Conservation (phyloP, 2,113 vertebrate genomes). For the Castor canadensis region DNA sequence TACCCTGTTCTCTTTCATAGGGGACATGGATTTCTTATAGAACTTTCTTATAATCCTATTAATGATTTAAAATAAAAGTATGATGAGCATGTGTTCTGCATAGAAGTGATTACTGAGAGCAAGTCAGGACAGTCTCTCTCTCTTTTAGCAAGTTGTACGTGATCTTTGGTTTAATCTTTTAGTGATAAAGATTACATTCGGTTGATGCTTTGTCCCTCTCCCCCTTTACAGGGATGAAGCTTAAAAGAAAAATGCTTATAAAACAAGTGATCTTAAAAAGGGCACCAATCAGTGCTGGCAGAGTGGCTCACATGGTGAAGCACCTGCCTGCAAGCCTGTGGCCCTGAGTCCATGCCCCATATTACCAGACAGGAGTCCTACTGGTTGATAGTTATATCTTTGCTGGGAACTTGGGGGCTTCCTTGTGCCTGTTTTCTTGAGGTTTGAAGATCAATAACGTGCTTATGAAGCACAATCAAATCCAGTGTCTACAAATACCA, state of each 20-base stretch:
- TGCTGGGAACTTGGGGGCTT: neutral
- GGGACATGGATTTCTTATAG: neutral
- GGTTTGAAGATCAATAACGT: neutral
- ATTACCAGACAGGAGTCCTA: too few relatives aligned
- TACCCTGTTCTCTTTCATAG: neutral
- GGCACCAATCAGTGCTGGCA: neutral
- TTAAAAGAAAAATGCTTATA: conserved; percentile 41
- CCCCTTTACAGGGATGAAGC: neutral
- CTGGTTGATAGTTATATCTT: conserved; percentile 9
- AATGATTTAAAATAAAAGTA: conserved; percentile 40
- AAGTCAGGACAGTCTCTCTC: neutral
- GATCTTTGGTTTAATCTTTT: conserved; percentile 37
- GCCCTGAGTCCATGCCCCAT: too few relatives aligned
- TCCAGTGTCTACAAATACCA: neutral
- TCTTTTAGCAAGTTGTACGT: neutral
- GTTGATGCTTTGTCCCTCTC: neutral
- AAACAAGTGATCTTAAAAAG: conserved; percentile 37
- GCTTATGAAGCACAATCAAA: neutral
- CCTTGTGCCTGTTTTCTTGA: neutral
- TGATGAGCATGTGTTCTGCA: conserved; percentile 26
- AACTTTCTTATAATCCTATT: conserved; percentile 11
- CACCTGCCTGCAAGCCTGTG: too few relatives aligned
- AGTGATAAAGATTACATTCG: neutral
- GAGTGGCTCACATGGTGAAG: too few relatives aligned
- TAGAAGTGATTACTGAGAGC: conserved; percentile 35